Percentiles rank a stretch among this genome's conserved stretches.
These are phyloP conservation scores for Stenotaenia linearis DNA, from an alignment of 2,888 invertebrate genomes.

Conservation along the genomic window DNA sequence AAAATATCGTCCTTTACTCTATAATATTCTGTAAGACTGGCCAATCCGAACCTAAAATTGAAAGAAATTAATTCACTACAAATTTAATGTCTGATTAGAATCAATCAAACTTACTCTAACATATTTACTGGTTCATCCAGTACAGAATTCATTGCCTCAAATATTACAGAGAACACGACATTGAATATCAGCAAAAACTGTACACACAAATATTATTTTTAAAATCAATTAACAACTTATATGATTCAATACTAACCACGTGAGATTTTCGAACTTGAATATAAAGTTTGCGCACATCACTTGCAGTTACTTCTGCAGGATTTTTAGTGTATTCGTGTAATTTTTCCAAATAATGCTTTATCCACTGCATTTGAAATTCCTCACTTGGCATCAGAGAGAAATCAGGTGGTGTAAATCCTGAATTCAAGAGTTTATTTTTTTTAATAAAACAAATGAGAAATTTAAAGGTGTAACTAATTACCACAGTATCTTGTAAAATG, in stretches of 20 bases:
- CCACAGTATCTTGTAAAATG: constrained; percentile 14
- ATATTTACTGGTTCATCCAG: neutral
- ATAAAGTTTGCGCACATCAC: neutral
- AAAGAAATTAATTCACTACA: too few species aligned
- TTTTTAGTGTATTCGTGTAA: neutral
- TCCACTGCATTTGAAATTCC: neutral
- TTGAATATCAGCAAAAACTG: neutral
- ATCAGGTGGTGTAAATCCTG: neutral
- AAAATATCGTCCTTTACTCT: too few species aligned
- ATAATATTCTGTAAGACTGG: too few species aligned
- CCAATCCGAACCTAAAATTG: too few species aligned
- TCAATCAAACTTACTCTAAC: neutral
- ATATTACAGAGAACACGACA: neutral
- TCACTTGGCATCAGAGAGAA: neutral
- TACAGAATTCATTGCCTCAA: neutral
- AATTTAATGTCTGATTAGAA: too few species aligned
- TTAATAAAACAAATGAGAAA: neutral
- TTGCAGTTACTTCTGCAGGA: neutral
- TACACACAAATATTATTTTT: neutral
- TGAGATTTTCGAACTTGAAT: neutral
- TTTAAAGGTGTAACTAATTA: neutral
- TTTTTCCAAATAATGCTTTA: neutral
- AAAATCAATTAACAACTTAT: neutral
- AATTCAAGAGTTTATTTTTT: neutral
- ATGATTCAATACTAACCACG: neutral